These are phyloP conservation scores for Chromis chromis DNA, from an alignment of 2,797 vertebrate species.

Conservation along the genomic window DNA sequence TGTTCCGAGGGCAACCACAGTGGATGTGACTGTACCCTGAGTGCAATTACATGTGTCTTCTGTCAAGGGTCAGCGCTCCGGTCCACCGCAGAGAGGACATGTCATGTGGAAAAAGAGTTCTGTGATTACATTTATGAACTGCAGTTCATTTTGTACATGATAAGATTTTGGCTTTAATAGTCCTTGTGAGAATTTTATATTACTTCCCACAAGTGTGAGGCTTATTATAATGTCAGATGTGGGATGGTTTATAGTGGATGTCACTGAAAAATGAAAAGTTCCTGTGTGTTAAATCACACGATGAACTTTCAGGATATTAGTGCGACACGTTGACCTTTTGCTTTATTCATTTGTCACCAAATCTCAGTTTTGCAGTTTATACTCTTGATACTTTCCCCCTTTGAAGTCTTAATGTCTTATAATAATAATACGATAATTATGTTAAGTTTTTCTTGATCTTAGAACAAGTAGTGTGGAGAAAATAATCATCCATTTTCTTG, in stretches of 20 bases:
- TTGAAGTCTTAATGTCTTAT: too few species aligned
- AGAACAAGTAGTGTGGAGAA: too few species aligned
- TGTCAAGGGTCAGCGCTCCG: slow-evolving; percentile 38
- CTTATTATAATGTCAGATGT: slow-evolving; percentile 23
- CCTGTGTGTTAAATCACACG: slow-evolving; percentile 1
- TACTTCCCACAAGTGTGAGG: slow-evolving; percentile 44
- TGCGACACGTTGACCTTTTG: background rate
- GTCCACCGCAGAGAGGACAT: slow-evolving; percentile 44
- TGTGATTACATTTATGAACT: slow-evolving; percentile 35
- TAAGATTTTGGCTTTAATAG: slow-evolving; percentile 33
- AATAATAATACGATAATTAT: too few species aligned
- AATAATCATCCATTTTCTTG: too few species aligned
- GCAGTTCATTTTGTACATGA: slow-evolving; percentile 51
- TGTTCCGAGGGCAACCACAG: slow-evolving; percentile 45
- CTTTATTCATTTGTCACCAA: background rate
- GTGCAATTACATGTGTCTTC: slow-evolving; percentile 61
- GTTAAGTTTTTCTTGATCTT: too few species aligned
- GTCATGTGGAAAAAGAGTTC: slow-evolving; percentile 53
- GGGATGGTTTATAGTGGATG: slow-evolving; percentile 2
- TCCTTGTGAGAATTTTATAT: slow-evolving; percentile 37
- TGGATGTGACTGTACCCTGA: slow-evolving; percentile 39
- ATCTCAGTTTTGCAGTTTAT: too few species aligned
- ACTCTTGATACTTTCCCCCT: too few species aligned
- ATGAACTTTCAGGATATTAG: background rate
- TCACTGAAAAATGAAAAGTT: background rate